A percentile compares a stretch with the other conserved stretches of the same genome.
Evolutionary conservation across 2,888 invertebrate genomes (phyloP).

Genomic region (Cephonodes hylas): DNA sequence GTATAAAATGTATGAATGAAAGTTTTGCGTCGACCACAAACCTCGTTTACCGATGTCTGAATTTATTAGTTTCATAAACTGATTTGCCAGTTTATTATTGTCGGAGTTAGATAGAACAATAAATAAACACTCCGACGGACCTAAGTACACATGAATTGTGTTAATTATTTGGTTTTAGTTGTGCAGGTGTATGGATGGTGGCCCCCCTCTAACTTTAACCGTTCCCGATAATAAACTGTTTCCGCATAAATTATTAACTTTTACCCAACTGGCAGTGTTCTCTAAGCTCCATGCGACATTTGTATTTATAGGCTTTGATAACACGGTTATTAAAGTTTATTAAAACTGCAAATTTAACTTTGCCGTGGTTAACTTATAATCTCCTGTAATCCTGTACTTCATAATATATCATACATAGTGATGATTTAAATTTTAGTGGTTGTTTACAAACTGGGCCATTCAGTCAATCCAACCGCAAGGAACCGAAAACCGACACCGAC

Average conservation of each 20-base stretch:
- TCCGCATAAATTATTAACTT: constrained; percentile 10
- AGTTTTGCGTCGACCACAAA: constrained; percentile 23
- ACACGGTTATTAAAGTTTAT: background rate
- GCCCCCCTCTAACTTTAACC: background rate
- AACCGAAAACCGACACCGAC: no score
- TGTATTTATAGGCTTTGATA: constrained; percentile 8
- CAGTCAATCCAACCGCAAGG: no score
- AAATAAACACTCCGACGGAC: constrained; percentile 25
- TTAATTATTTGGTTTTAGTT: constrained; percentile 17
- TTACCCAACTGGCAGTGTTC: background rate
- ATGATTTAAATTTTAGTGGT: background rate
- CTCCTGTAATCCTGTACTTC: background rate
- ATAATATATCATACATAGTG: background rate
- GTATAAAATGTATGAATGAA: constrained; percentile 24
- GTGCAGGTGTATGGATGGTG: background rate
- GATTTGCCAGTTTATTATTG: constrained; percentile 31
- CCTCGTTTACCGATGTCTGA: constrained; percentile 15
- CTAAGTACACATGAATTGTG: constrained; percentile 20
- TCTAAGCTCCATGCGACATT: background rate
- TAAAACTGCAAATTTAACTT: background rate
- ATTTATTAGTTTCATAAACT: constrained; percentile 32
- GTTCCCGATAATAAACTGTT: constrained; percentile 6
- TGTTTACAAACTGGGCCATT: no score
- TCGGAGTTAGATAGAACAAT: constrained; percentile 30
- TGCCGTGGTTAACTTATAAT: background rate